Base-by-base conservation (phyloP, 2,113 vertebrate genomes). In the Trachemys scripta region DNA sequence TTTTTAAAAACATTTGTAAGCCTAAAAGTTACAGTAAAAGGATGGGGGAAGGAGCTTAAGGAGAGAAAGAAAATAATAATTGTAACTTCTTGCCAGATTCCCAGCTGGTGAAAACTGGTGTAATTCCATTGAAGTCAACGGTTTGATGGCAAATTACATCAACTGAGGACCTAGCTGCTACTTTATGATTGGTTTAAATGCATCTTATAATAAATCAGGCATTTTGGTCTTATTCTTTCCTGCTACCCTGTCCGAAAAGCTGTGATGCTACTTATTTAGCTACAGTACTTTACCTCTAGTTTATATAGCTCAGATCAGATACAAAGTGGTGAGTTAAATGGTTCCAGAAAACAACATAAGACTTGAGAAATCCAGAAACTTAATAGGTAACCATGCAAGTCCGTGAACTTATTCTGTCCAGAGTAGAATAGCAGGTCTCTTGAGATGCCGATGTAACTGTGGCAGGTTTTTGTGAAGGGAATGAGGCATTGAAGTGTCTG, bases 21-120 rank as follows among this genome's bases (percentile, higher is more conserved):
- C 84, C 93, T 96, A 96, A 95, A 87, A 96, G 90, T 97, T 94
- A 97, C 89, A 96, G 82, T 91, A 92, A 89, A 96, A 97, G 85
- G 87, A 42, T 89, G 59, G 59, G 89, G 89, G 29, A 95, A 85
- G 81, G n/a, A 87, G 22, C 6, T 72, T 92, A 93, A 95, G 35
- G 19, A 89, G 75, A 94, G 11, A 4, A 87, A 51, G 31, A 90
- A 11, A 93, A 75, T 82, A 88, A 88, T 94, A 85, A 91, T 80
- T 89, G 90, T 14, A 82, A 93, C 35, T 16, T 76, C 57, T 51
- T 85, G 94, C 89, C 85, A 96, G 88, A 75, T 96, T 92, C 88
- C 90, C 83, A 90, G 80, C 82, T 84, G 81, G 83, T 82, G 95
- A 27, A 96, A 97, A 93, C 92, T 89, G 92, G 81, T 6, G 62